Evolutionary conservation across 1,140 invertebrate genomes (phyloP).

Genomic region (Euura lappo): DNA sequence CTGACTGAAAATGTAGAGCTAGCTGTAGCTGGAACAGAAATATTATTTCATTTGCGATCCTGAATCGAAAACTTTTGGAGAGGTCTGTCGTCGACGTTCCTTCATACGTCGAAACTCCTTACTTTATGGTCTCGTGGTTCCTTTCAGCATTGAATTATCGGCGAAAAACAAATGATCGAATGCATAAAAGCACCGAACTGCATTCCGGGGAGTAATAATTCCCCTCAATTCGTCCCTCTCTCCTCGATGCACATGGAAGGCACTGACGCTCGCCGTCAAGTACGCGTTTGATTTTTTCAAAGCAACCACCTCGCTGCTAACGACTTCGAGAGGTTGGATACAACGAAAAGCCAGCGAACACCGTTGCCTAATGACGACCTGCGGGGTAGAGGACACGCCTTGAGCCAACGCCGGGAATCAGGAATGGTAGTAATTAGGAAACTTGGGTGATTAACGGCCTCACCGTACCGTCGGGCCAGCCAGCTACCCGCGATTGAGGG

Average conservation of each 20-base stretch:
- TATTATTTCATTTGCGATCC: background rate
- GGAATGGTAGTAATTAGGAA: constrained; percentile 37
- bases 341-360: constrained; percentile 6
- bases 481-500: background rate
- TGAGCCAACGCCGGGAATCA: constrained; percentile 15
- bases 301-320: background rate
- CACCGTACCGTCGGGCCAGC: constrained; percentile 20
- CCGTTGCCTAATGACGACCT: constrained; percentile 1
- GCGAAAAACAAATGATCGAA: background rate
- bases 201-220: too few species aligned
- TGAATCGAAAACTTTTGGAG: background rate
- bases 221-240: too few species aligned
- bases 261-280: background rate
- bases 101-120: background rate
- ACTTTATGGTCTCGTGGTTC: too few species aligned
- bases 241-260: too few species aligned
- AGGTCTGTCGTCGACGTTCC: background rate
- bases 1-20: background rate
- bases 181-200: background rate
- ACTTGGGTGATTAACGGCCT: constrained; percentile 34
- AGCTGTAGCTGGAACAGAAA: background rate
- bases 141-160: background rate
- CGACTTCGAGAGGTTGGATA: constrained; percentile 6
- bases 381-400: constrained; percentile 3
- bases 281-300: constrained; percentile 4